Evolutionary conservation across 2,113 vertebrate genomes (phyloP).

Genomic region (Ctenomys sociabilis): DNA sequence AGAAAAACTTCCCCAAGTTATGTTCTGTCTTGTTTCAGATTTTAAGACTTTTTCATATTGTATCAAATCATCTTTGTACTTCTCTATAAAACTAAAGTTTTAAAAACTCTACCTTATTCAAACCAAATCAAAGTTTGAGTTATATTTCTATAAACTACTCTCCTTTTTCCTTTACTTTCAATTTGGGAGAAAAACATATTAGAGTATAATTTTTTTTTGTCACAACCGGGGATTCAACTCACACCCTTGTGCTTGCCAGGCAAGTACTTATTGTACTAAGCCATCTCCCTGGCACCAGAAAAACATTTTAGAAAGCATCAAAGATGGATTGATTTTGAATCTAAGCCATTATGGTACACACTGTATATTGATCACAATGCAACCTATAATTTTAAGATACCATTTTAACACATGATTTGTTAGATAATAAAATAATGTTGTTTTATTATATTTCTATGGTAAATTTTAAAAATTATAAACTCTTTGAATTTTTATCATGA

Average conservation of each 20-base stretch:
- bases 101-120: not conserved
- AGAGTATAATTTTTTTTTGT: too few species aligned
- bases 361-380: not conserved
- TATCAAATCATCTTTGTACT: not conserved
- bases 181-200: not conserved
- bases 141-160: not conserved
- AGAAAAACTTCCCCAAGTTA: not conserved
- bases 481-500: not conserved
- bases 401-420: not conserved
- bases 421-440: not conserved
- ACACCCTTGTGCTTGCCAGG: too few species aligned
- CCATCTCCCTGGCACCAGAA: too few species aligned
- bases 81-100: not conserved
- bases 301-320: not conserved
- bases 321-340: not conserved
- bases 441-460: not conserved
- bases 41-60: not conserved
- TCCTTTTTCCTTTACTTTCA: not conserved
- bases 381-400: not conserved
- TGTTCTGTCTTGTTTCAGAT: not conserved
- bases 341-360: not conserved
- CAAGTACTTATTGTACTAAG: too few species aligned
- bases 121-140: not conserved
- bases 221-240: too few species aligned
- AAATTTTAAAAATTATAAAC: not conserved